Evolutionary conservation across 2,113 vertebrate genomes (phyloP).

Genomic region (Lepisosteus osseus): DNA sequence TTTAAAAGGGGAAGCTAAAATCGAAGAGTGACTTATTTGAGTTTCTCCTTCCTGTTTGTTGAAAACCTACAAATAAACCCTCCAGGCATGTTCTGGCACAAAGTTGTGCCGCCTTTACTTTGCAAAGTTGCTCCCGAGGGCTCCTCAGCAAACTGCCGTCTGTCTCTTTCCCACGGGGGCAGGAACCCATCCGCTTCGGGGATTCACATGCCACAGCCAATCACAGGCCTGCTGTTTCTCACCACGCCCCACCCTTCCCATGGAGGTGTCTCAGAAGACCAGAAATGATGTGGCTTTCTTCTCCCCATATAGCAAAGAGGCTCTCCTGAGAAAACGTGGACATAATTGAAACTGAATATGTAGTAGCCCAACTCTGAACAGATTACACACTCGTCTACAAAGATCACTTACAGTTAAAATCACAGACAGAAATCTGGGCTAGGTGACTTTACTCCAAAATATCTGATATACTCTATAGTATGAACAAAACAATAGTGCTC

Average conservation of each 20-base stretch:
- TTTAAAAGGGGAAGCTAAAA: too few relatives aligned
- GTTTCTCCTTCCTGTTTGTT: conserved; percentile 56
- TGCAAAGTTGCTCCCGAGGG: conserved; percentile 56
- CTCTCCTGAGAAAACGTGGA: background rate
- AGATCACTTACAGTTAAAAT: too few relatives aligned
- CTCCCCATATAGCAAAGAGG: conserved; percentile 6
- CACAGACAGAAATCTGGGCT: too few relatives aligned
- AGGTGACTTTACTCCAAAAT: too few relatives aligned
- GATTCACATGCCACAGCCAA: conserved; percentile 47
- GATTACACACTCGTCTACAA: background rate
- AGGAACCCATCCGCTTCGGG: conserved; percentile 54
- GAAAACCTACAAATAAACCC: conserved; percentile 68
- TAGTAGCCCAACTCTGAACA: background rate
- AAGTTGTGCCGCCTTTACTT: conserved; percentile 66
- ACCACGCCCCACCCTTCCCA: conserved; percentile 27
- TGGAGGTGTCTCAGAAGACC: conserved; percentile 13
- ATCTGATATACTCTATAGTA: too few relatives aligned
- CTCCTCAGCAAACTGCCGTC: conserved; percentile 61
- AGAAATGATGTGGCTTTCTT: conserved; percentile 15
- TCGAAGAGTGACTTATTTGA: conserved; percentile 17
- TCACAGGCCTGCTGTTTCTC: conserved; percentile 32
- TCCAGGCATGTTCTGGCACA: conserved; percentile 55
- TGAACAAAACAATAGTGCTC: too few relatives aligned
- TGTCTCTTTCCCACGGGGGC: conserved; percentile 64
- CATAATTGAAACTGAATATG: conserved; percentile 3